Base-by-base conservation (phyloP, 2,113 vertebrate species). In the Cettia cetti region DNA sequence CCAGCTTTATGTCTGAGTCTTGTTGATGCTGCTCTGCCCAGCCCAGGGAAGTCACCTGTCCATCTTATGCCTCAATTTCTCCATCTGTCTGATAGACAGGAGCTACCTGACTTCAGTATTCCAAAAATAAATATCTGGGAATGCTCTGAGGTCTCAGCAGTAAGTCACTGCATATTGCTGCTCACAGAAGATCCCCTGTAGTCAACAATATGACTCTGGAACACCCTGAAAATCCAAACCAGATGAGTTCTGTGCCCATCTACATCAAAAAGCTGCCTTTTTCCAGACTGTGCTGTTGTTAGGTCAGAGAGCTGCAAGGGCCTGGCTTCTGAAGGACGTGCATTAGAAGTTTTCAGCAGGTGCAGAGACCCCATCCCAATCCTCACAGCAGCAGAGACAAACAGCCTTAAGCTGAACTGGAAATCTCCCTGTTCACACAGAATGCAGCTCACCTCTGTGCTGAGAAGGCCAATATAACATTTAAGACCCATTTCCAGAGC, bases 171-270 rank as follows among this genome's bases (percentile, higher is more conserved):
- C 61, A 10, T 4, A 42, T 1, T 12, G 3, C 49, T 89, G 84
- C 88, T 92, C 75, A 50, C 75, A 82, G 40, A 59, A 87, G 82
- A 64, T 70, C 66, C 76, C 92, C 94, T 86, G 88, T 8, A 61
- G 94, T 40, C 52, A 82, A 68, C 53, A 85, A 56, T 76, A 77
- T 79, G 79, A 57, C 88, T 95, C 69, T 23, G 79, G 85, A 95
- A 93, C 88, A 96, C 92, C 88, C 76, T 9, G 6, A 82, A 91
- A 95, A 96, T 76, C 70, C 85, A 85, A 96, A 95, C 78, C 95
- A 96, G 90, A 80, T 76, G 92, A 87, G 66, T 19, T 18, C 66
- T 30, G 60, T 59, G 82, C 71, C 88, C 92, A 92, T 61, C 75
- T 45, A 72, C 78, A 91, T 82, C 59, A 92, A 90, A 95, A 87